phyloP scores from a whole-genome alignment of 1,140 invertebrate genomes.

The Drosophila repletoides region DNA sequence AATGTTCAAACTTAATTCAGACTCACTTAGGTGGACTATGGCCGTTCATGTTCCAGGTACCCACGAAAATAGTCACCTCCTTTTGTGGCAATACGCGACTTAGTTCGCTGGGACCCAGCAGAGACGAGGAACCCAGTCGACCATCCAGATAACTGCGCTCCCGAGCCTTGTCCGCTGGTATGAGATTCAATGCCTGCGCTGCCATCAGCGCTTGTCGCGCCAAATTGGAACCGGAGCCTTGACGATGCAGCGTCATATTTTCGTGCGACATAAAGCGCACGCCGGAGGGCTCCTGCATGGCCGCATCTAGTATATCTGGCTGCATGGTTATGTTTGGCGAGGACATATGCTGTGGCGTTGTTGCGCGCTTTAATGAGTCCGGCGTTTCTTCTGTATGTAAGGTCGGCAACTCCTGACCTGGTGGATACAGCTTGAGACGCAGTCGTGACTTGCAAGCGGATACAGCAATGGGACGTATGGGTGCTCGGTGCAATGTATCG shows the following conservation, averaged over 20 bases:
- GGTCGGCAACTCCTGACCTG: slow-evolving; percentile 69
- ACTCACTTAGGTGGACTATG: slow-evolving; percentile 88
- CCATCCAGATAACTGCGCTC: slow-evolving; percentile 92
- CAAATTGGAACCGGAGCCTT: slow-evolving; percentile 80
- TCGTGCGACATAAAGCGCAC: slow-evolving; percentile 78
- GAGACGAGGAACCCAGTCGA: slow-evolving; percentile 88
- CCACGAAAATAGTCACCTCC: slow-evolving; percentile 93
- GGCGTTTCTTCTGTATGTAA: slow-evolving; percentile 34
- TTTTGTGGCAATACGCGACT: slow-evolving; percentile 93
- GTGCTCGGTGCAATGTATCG: slow-evolving; percentile 57
- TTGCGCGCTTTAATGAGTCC: slow-evolving; percentile 56
- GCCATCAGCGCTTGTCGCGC: slow-evolving; percentile 89
- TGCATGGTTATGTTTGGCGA: slow-evolving; percentile 80
- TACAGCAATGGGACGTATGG: slow-evolving; percentile 75
- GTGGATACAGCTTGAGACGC: slow-evolving; percentile 75
- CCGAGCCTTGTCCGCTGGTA: slow-evolving; percentile 90
- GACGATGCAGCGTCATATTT: slow-evolving; percentile 68
- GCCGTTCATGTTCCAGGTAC: slow-evolving; percentile 98
- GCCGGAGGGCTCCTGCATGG: slow-evolving; percentile 36
- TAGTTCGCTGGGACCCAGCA: slow-evolving; percentile 92
- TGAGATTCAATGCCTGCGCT: slow-evolving; percentile 90
- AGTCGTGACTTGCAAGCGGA: slow-evolving; percentile 77
- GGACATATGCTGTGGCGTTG: slow-evolving; percentile 79
- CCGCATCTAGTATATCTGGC: slow-evolving; percentile 47
- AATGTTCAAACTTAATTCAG: neutral